Evolutionary conservation across 2,113 vertebrate species (phyloP), one percentile per base, ranked within the genome.

Genomic region (Megaleporinus macrocephalus): DNA sequence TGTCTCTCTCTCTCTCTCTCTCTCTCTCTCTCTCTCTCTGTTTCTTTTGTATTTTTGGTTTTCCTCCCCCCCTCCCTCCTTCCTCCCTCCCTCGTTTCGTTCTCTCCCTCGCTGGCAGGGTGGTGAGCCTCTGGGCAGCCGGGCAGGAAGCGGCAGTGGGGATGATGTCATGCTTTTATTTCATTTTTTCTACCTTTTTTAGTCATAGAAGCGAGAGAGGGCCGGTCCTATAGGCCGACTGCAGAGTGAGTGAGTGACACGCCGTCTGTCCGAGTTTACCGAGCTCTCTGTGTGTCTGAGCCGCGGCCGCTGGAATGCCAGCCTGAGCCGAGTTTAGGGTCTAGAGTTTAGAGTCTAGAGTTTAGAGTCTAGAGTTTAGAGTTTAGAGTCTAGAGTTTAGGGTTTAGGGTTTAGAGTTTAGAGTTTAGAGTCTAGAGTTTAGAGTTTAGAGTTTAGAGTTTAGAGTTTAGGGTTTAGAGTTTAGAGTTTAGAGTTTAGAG

Each of bases 161-260:
- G 85, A 92, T 94, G 93, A 94, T 93, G 91, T 94, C 93, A 88
- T 91, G 89, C 89, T 91, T 91, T 91, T 92, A 91, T 92, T 90
- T 89, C 90, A 92, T 91, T 92, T 92, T 92, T 91, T 92, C 91
- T 92, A 93, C 92, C 92, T 93, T 95, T 94, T 95, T 94, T 94
- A 95, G 93, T 92, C 90, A 94, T 90, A 93, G 88, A 90, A 86
- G 85, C 87, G 86, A 83, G 73, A 51, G 87, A 89, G 89, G 91
- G 91, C 90, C 89, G 91, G 89, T 88, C 87, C 22, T 86, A 85
- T 18, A 85, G 90, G 87, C 87, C 84, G 90, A 87, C 86, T 85
- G 88, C 84, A 84, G 89, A 84, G 85, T 59, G 88, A 89, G 89
- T 66, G 72, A 86, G 87, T 69, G 29, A 66, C 57, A n/a, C 68